phyloP scores from a whole-genome alignment of 2,113 vertebrate genomes.

The Triplophysa dalaica region DNA sequence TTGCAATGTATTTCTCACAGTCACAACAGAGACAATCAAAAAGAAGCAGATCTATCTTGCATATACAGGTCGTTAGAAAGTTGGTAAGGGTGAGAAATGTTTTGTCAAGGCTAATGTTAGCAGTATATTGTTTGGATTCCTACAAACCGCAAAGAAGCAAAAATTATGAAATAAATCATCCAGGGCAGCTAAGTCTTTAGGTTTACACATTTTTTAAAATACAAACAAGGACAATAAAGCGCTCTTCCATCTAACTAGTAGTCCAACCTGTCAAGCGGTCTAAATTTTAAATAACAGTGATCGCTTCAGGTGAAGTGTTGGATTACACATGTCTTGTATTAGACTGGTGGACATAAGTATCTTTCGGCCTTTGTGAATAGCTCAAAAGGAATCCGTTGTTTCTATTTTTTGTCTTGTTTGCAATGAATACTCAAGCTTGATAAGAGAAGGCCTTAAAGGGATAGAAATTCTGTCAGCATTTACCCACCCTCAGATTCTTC shows the following conservation, averaged over 20 bases:
- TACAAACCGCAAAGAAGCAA: slow-evolving; percentile 31
- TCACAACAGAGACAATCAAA: slow-evolving; percentile 13
- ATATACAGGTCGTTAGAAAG: slow-evolving; percentile 33
- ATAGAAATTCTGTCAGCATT: too few relatives aligned
- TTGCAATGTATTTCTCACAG: slow-evolving; percentile 32
- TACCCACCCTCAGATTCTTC: too few relatives aligned
- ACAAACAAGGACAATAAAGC: slow-evolving; percentile 2
- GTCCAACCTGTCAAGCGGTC: slow-evolving; percentile 2
- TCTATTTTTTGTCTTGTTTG: too few relatives aligned
- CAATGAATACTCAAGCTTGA: too few relatives aligned
- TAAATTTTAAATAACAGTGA: slow-evolving; percentile 12
- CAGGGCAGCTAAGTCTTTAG: slow-evolving; percentile 6
- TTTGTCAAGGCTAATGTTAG: slow-evolving; percentile 35
- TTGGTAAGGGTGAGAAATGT: slow-evolving; percentile 30
- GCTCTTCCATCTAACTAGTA: background rate
- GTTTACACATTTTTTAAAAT: slow-evolving; percentile 21
- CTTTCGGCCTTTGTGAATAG: too few relatives aligned
- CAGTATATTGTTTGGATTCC: slow-evolving; percentile 41
- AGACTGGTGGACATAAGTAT: background rate
- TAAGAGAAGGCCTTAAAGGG: too few relatives aligned
- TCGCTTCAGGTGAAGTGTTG: slow-evolving; percentile 6
- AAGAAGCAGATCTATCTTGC: slow-evolving; percentile 29
- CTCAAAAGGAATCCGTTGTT: too few relatives aligned
- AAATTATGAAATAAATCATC: slow-evolving; percentile 11
- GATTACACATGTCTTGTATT: slow-evolving; percentile 29